Conservation (phyloP, 2,888 invertebrate genomes). For the Heliconius hortense region DNA sequence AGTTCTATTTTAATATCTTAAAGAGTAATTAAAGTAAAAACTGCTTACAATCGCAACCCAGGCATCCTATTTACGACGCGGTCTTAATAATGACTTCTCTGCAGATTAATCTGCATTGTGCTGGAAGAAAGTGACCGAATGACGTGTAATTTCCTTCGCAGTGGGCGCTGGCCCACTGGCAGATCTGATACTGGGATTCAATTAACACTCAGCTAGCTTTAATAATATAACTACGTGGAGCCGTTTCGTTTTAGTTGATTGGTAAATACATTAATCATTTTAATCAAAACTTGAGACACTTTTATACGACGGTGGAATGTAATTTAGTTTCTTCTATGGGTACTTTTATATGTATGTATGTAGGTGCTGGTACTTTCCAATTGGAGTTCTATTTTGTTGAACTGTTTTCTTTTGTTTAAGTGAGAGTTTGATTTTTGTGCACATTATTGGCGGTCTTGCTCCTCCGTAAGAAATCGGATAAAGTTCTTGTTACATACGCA, state of each 20-base stretch:
- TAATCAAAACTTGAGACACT: constrained; percentile 14
- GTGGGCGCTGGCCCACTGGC: constrained; percentile 54
- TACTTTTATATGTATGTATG: neutral
- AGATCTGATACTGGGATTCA: constrained; percentile 51
- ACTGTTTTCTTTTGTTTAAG: neutral
- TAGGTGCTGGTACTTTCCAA: constrained; percentile 3
- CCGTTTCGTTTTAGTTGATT: constrained; percentile 16
- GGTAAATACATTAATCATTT: constrained; percentile 15
- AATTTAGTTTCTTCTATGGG: neutral
- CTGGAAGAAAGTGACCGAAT: constrained; percentile 70
- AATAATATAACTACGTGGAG: constrained; percentile 21
- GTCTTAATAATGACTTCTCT: constrained; percentile 49
- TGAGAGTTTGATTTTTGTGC: neutral
- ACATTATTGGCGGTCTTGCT: neutral
- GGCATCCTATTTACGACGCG: constrained; percentile 43
- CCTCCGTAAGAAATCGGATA: neutral
- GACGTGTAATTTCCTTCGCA: constrained; percentile 78
- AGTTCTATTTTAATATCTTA: constrained; percentile 21
- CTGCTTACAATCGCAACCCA: constrained; percentile 23
- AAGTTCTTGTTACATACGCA: neutral
- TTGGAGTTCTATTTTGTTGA: neutral
- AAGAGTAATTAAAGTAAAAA: constrained; percentile 32
- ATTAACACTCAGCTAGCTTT: constrained; percentile 40
- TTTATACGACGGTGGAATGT: neutral
- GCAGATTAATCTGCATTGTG: constrained; percentile 61